Evolutionary conservation across 2,113 vertebrate genomes (phyloP), one percentile per base, ranked within the genome.

Genomic region (Apus apus): DNA sequence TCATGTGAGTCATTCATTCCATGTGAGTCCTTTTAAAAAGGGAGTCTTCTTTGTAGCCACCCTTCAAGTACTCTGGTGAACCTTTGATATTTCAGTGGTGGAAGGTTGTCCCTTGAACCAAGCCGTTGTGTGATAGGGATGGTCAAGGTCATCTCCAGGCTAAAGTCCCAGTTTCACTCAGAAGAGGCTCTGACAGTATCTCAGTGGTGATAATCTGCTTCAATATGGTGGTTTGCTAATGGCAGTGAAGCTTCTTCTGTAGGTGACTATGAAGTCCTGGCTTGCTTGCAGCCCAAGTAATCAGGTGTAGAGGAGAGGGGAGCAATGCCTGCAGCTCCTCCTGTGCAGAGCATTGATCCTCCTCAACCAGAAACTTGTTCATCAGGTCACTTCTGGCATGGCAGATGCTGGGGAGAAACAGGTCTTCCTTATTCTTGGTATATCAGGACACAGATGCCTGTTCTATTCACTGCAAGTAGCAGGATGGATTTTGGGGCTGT

Each of bases 401-500:
- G 66, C 23, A 34, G 36, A 18, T 67, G 22, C 26, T 7, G 19
- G 29, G 34, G 45, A 48, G 32, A 13, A 51, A 40, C n/a, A n/a
- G 32, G 6, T 27, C 10, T 9, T 50, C 32, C n/a, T 48, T 32
- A 5, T 51, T 88, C 40, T 38, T 13, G 19, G 46, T 51, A 54
- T 20, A 27, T 2, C 6, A 21, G 61, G 54, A 6, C 19, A 13
- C 6, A 11, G 13, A 1, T 9, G 27, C 2, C n/a, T 56, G 22
- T 58, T 23, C 27, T 0, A 0, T 48, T 51, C 1, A 3, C 40
- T 27, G n/a, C 0, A 5, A 57, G 56, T 3, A 26, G 64, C 11
- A 6, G 36, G 48, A 2, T 57, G 77, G 72, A 2, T 22, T 40
- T 2, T 11, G 58, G 36, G 20, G 36, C 61, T 65, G 27, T 34